Conservation (phyloP, 2,797 vertebrate genomes). For the Mormyrus hasselquistii region DNA sequence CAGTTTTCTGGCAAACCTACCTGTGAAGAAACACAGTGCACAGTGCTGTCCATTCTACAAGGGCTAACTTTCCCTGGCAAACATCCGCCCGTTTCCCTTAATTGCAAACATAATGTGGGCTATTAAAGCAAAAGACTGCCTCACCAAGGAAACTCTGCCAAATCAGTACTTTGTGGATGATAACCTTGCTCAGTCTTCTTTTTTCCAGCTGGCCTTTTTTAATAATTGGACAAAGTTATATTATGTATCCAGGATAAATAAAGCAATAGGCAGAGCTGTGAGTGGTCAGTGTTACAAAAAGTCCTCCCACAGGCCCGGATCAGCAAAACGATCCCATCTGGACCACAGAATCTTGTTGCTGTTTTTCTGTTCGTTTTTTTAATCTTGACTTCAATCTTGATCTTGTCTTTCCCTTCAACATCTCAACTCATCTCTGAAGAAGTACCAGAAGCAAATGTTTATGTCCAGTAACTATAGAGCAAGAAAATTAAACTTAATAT, state of each 20-base stretch:
- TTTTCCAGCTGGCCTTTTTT: not conserved
- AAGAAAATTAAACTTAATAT: not conserved
- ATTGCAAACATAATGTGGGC: constrained; percentile 35
- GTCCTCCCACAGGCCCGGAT: constrained; percentile 30
- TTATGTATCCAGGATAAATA: constrained; percentile 26
- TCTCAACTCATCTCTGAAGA: not conserved
- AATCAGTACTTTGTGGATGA: constrained; percentile 22
- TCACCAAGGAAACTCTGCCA: constrained; percentile 25
- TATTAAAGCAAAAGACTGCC: constrained; percentile 28
- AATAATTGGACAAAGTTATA: constrained; percentile 12
- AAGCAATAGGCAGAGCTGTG: not conserved
- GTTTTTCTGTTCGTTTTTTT: constrained; percentile 6
- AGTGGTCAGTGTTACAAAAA: constrained; percentile 27
- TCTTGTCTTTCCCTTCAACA: not conserved
- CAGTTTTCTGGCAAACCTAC: constrained; percentile 2
- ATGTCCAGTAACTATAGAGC: not conserved
- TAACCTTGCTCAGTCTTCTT: not conserved
- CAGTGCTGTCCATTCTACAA: constrained; percentile 11
- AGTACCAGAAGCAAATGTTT: not conserved
- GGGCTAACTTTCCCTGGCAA: constrained; percentile 21
- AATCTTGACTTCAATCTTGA: not conserved
- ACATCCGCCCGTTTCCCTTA: constrained; percentile 20
- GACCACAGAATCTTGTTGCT: constrained; percentile 28
- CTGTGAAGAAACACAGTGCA: constrained; percentile 13
- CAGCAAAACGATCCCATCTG: constrained; percentile 43